A percentile compares a stretch with the other conserved stretches of the same genome.
phyloP scores from a whole-genome alignment of 2,888 invertebrate genomes.

The Thumatha senex region DNA sequence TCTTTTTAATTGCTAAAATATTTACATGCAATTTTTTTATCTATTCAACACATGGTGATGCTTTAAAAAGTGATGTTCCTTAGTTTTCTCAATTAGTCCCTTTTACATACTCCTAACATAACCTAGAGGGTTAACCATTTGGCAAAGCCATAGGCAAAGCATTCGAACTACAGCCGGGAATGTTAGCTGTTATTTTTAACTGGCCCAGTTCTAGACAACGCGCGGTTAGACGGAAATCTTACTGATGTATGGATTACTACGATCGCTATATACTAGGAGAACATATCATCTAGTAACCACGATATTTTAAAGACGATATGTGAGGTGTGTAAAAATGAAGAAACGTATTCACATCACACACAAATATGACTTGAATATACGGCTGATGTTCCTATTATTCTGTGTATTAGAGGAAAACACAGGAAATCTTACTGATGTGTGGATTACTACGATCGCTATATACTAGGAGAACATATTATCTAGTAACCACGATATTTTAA shows the following conservation, averaged over 20 bases:
- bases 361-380: too few relatives aligned
- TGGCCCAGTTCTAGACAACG: conserved; percentile 62
- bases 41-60: too few relatives aligned
- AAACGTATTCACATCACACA: too few relatives aligned
- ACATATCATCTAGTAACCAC: neutral
- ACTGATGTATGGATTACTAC: conserved; percentile 8
- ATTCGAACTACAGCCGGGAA: conserved; percentile 29
- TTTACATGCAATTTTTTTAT: too few relatives aligned
- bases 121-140: conserved; percentile 49
- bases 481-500: neutral
- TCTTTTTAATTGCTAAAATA: too few relatives aligned
- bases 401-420: too few relatives aligned
- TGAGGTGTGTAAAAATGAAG: too few relatives aligned
- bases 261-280: neutral
- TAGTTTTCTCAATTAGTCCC: too few relatives aligned
- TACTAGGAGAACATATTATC: neutral
- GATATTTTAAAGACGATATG: too few relatives aligned
- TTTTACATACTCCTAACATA: conserved; percentile 4
- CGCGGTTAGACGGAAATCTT: conserved; percentile 53
- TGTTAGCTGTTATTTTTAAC: conserved; percentile 69
- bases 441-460: conserved; percentile 1
- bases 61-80: too few relatives aligned
- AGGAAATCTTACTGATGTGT: conserved; percentile 36
- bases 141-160: conserved; percentile 55
- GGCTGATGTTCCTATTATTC: too few relatives aligned